Evolutionary conservation across 2,113 vertebrate genomes (phyloP).

Genomic region (Phalacrocorax pelagicus): DNA sequence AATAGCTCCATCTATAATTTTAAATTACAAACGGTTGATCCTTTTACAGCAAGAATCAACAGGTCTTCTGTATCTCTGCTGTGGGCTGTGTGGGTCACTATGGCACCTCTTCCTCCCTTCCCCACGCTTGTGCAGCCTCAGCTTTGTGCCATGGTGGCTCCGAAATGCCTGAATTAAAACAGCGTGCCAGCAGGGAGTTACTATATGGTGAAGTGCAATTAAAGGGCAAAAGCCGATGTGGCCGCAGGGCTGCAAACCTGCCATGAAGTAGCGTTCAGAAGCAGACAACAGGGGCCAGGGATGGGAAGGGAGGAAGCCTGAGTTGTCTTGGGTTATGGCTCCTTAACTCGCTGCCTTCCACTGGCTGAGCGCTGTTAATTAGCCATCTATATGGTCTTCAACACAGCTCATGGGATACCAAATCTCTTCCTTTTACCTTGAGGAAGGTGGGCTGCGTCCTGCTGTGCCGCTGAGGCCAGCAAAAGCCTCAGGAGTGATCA

Average conservation of each 20-base stretch:
- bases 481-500: background rate
- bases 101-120: background rate
- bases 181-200: background rate
- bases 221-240: background rate
- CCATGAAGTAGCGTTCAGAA: background rate
- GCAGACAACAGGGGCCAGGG: background rate
- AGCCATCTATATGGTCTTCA: accelerated
- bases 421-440: background rate
- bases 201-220: background rate
- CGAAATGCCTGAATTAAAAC: background rate
- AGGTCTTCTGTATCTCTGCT: background rate
- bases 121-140: background rate
- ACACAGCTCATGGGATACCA: background rate
- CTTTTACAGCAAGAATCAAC: background rate
- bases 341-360: background rate
- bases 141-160: background rate
- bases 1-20: background rate
- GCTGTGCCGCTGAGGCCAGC: background rate
- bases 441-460: background rate
- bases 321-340: background rate
- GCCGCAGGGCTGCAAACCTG: background rate
- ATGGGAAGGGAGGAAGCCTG: background rate
- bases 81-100: background rate
- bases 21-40: background rate
- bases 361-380: background rate